These are phyloP conservation scores for Pteruthius melanotis DNA, from an alignment of 2,113 vertebrate genomes.

Conservation along the genomic window DNA sequence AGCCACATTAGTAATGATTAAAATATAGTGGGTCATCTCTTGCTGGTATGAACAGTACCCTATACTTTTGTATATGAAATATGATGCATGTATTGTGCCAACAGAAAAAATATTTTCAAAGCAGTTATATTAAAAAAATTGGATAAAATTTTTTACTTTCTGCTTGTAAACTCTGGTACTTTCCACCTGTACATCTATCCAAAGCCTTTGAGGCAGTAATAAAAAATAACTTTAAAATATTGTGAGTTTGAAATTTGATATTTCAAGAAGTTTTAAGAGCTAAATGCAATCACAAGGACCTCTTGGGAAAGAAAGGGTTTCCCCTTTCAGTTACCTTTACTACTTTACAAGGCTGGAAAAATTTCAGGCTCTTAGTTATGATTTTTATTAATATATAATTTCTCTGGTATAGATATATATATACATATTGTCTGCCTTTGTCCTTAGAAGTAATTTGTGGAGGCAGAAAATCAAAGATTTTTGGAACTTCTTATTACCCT, in stretches of 20 bases:
- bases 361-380: neutral
- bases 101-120: conserved; percentile 7
- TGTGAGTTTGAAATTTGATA: conserved; percentile 9
- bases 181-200: conserved; percentile 5
- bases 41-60: neutral
- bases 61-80: neutral
- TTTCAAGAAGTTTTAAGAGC: conserved; percentile 19
- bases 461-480: conserved; percentile 16
- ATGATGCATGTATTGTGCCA: neutral
- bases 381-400: conserved; percentile 28
- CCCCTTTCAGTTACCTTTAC: conserved; percentile 1
- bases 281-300: neutral
- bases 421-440: neutral
- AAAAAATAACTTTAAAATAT: conserved; percentile 26
- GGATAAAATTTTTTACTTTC: neutral
- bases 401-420: neutral
- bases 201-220: neutral
- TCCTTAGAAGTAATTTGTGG: neutral
- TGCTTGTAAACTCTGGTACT: conserved; percentile 25
- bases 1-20: neutral
- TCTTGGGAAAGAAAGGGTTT: neutral
- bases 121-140: neutral
- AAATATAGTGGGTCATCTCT: neutral
- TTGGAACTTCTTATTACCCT: conserved; percentile 7
- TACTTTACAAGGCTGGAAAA: conserved; percentile 1